These are phyloP conservation scores for Epicauta chinensis DNA, from an alignment of 1,140 invertebrate species.

Conservation along the genomic window DNA sequence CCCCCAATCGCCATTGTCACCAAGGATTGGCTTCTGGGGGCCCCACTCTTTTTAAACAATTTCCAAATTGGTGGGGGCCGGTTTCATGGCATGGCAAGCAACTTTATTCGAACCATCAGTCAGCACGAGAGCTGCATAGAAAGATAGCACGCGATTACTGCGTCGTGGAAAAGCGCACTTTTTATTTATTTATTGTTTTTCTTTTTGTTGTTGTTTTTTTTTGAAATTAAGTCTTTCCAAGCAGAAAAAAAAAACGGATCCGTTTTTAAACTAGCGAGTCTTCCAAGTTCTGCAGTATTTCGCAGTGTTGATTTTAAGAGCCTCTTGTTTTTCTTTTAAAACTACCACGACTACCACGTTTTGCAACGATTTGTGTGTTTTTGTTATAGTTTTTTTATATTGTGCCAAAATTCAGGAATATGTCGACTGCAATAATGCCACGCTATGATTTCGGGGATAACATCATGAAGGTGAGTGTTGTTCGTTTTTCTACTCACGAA, in stretches of 20 bases:
- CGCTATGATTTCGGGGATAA: conserved; percentile 41
- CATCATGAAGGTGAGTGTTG: conserved; percentile 39
- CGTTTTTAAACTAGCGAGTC: too few relatives aligned
- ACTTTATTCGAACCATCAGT: conserved; percentile 6
- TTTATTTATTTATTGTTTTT: background rate
- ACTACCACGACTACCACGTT: too few relatives aligned
- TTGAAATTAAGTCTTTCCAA: background rate
- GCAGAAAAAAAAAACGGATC: too few relatives aligned
- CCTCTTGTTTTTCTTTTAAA: too few relatives aligned
- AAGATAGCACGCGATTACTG: conserved; percentile 29
- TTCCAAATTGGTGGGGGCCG: background rate
- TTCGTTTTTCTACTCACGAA: background rate
- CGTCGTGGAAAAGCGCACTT: conserved; percentile 36
- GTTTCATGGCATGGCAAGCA: conserved; percentile 6
- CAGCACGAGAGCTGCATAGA: conserved; percentile 7
- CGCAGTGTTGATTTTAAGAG: conserved; percentile 8
- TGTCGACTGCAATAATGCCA: conserved; percentile 42
- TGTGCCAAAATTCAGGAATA: conserved; percentile 28
- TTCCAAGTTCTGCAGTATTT: conserved; percentile 31
- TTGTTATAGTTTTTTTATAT: conserved; percentile 19
- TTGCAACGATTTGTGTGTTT: conserved; percentile 29
- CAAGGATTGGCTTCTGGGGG: too few relatives aligned
- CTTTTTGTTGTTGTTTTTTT: background rate
- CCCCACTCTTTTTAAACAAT: too few relatives aligned
- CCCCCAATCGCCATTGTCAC: too few relatives aligned